Evolutionary conservation across 2,113 vertebrate species (phyloP).

Genomic region (Prunella himalayana): DNA sequence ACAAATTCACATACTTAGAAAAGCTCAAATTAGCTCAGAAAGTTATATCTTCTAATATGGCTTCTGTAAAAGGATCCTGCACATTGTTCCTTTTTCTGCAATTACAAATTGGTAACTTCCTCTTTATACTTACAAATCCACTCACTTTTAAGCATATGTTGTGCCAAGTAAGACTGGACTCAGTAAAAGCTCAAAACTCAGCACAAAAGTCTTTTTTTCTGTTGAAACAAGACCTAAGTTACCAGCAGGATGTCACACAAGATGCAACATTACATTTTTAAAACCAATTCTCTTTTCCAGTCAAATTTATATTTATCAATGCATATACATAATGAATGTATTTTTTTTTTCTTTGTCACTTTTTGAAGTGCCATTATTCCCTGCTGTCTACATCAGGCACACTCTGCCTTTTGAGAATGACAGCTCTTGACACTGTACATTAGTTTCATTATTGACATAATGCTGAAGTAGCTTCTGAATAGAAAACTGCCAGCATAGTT

Average conservation of each 20-base stretch:
- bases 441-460: constrained; percentile 51
- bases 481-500: background rate
- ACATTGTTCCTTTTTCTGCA: background rate
- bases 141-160: background rate
- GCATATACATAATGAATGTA: constrained; percentile 18
- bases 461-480: constrained; percentile 2
- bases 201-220: background rate
- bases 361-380: constrained; percentile 44
- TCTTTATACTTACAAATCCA: background rate
- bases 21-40: background rate
- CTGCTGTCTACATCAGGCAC: background rate
- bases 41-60: background rate
- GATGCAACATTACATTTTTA: background rate
- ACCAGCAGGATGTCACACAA: background rate
- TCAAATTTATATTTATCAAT: constrained; percentile 17
- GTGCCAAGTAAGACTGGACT: background rate
- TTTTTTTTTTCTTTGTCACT: constrained; percentile 38
- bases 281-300: background rate
- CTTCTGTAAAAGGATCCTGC: background rate
- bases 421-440: constrained; percentile 52
- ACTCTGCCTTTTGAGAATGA: constrained; percentile 30
- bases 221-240: background rate
- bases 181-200: background rate
- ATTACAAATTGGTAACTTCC: fast-evolving
- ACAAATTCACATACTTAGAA: background rate